Evolutionary conservation across 2,888 invertebrate genomes (phyloP).

Genomic region (Nephrocerus scutellatus): DNA sequence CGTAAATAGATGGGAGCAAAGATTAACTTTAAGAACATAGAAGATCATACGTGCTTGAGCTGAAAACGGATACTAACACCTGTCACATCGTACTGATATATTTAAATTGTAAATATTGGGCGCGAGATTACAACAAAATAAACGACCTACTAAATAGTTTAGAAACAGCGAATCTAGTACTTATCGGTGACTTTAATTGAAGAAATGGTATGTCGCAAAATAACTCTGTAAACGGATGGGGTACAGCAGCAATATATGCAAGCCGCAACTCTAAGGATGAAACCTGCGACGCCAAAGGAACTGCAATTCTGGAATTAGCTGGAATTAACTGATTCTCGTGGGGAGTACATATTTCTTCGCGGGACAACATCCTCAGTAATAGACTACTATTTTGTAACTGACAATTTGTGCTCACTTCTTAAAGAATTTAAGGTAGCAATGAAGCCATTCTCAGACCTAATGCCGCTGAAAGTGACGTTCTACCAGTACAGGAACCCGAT

Average conservation of each 20-base stretch:
- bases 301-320: too few species aligned
- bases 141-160: conserved; percentile 1
- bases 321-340: background rate
- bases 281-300: too few species aligned
- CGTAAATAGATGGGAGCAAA: background rate
- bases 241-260: background rate
- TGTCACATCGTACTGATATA: conserved; percentile 2
- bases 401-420: background rate
- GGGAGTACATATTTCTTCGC: conserved; percentile 4
- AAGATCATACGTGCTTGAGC: background rate
- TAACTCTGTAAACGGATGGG: background rate
- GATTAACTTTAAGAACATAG: background rate
- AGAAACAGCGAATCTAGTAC: background rate
- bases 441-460: conserved; percentile 4
- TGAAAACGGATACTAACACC: too few species aligned
- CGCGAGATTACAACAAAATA: too few species aligned
- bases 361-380: conserved; percentile 4
- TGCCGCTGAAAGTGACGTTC: conserved; percentile 4
- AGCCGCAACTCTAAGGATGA: conserved; percentile 2
- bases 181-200: conserved; percentile 4
- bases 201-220: conserved; percentile 5
- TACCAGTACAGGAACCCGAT: background rate
- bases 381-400: conserved; percentile 7
- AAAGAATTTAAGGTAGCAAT: conserved; percentile 1
- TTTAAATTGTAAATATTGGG: conserved; percentile 7